Base-by-base conservation (phyloP, 2,797 vertebrate species). In the Delichon dasypus region DNA sequence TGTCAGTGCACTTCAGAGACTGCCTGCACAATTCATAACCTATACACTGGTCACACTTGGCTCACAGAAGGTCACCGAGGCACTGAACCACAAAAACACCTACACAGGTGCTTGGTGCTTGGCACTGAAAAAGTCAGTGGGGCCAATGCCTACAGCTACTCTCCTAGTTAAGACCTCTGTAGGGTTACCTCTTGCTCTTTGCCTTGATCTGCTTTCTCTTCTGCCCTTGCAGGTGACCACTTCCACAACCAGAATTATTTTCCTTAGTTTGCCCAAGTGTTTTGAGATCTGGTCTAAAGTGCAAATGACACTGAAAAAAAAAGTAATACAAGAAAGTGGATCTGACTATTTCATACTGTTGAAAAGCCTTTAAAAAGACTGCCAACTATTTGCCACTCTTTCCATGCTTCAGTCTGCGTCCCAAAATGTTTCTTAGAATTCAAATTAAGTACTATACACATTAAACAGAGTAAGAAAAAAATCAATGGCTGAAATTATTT, bases 31-130 rank as follows among this genome's bases (percentile, higher is more conserved):
- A 71, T 38, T 62, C 48, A 45, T 10, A 19, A 67, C 64, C 84
- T 27, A 67, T 51, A 42, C 23, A 42, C 5, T 0, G 0, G 57
- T 58, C 3, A 1, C n/a, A 81, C 36, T n/a, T 50, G 55, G 66
- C 79, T 72, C 68, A 70, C 44, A 75, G 23, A 55, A 72, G 47
- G 45, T 88, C 90, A 91, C 23, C 0, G 1, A 67, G 45, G 38
- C 23, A 82, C 27, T 16, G 65, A 92, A 60, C 42, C 30, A 77
- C 61, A 9, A 58, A 83, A 87, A 50, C 65, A 58, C 65, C 48
- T 32, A 8, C 73, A 70, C 5, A 50, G 23, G 27, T 77, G 71
- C 34, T 55, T 75, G 19, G 38, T 23, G 71, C n/a, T n/a, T 7
- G 23, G 71, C 68, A 47, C 71, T 40, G 45, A 57, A 70, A 75